A percentile compares a stretch with the other conserved stretches of the same genome.
These are phyloP conservation scores for Pangasius macronema DNA, from an alignment of 2,797 vertebrate species.

Conservation along the genomic window DNA sequence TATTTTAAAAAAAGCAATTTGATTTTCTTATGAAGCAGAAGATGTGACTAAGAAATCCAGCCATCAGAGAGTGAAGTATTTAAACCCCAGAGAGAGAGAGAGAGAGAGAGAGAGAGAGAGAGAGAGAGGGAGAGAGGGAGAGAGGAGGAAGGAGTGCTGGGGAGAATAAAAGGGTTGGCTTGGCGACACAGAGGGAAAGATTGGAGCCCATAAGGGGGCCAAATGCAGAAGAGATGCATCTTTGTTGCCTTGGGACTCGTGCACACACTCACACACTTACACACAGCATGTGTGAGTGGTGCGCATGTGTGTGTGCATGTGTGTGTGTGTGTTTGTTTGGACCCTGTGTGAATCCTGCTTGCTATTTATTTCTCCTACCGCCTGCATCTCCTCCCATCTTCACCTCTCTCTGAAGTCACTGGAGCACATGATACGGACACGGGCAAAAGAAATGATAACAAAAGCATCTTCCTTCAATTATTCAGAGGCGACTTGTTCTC, in stretches of 20 bases:
- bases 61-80: conserved; percentile 19
- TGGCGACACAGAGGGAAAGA: conserved; percentile 87
- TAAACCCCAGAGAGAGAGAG: conserved; percentile 32
- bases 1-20: neutral
- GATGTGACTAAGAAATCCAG: conserved; percentile 4
- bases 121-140: conserved; percentile 29
- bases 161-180: conserved; percentile 87
- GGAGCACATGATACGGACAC: conserved; percentile 54
- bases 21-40: conserved; percentile 20
- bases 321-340: conserved; percentile 30
- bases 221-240: conserved; percentile 83
- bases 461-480: conserved; percentile 71
- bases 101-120: neutral
- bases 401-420: conserved; percentile 29
- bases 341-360: conserved; percentile 32
- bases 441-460: conserved; percentile 66
- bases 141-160: conserved; percentile 72
- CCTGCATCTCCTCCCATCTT: conserved; percentile 34
- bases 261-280: conserved; percentile 19
- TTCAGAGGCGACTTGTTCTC: conserved; percentile 62
- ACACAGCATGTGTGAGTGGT: conserved; percentile 27
- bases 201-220: conserved; percentile 86
- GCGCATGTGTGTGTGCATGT: conserved; percentile 29
- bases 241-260: conserved; percentile 60
- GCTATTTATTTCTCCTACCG: conserved; percentile 30